Base-by-base conservation (phyloP, 2,113 vertebrate species). In the Scalopus aquaticus region DNA sequence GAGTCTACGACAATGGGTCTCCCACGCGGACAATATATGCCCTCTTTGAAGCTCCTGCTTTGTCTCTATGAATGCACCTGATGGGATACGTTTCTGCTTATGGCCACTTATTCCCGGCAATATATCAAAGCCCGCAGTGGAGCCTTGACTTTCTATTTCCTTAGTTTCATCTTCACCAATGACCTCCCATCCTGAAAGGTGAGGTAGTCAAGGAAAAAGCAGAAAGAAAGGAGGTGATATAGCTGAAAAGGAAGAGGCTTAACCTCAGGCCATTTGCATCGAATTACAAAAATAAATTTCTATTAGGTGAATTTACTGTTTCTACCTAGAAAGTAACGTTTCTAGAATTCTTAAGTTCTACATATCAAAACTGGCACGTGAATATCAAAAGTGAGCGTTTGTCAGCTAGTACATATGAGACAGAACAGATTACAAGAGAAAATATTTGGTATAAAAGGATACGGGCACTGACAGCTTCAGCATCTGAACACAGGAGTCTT, bases 381-480 rank as follows among this genome's bases (percentile, higher is more conserved):
- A 88, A 90, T 82, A 72, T 17, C 64, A 93, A 58, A 94, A 90
- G 42, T 44, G 9, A 89, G 77, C 35, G 6, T 78, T 87, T 89
- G 32, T 94, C 28, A 91, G 32, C 46, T 80, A 49, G 24, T 77
- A 7, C 32, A 58, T 56, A 58, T 70, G 9, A 16, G 22, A 22
- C 51, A n/a, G 30, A 94, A 84, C 11, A 87, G 46, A 80, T 39
- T 56, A 56, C 17, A 80, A n/a, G 81, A 46, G 54, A 78, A 95
- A 81, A 65, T 35, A 87, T 54, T 72, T 92, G 30, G 9, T 78
- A 7, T 72, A 60, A 98, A 99, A 99, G 99, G 99, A 99, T 99
- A 99, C 98, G 99, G 91, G 99, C 98, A 97, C 98, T 98, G 98
- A 99, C 97, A 28, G 99, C 99, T 76, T 99, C 99, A 4, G 99